Conservation (phyloP, 2,888 invertebrate species). For the Iphiclides podalirius region DNA sequence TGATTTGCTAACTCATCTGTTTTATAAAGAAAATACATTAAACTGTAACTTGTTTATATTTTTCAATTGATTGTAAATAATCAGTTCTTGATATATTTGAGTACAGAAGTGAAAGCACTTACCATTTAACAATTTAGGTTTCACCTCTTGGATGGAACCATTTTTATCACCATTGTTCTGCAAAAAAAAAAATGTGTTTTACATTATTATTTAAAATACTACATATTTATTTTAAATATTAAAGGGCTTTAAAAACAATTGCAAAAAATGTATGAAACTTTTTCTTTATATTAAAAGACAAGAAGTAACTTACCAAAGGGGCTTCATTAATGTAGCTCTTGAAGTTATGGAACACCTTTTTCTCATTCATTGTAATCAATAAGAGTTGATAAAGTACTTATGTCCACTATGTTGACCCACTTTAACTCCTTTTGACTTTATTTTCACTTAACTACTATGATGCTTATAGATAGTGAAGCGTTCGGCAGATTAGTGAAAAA, state of each 20-base stretch:
- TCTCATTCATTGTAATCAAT: slow-evolving; percentile 75
- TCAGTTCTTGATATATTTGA: too few relatives aligned
- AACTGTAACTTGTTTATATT: too few relatives aligned
- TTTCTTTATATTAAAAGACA: neutral
- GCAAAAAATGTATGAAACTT: neutral
- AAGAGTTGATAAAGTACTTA: slow-evolving; percentile 26
- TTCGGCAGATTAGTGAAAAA: slow-evolving; percentile 49
- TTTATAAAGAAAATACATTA: too few relatives aligned
- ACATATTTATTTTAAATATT: neutral
- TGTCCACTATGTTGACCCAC: slow-evolving; percentile 56
- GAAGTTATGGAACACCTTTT: slow-evolving; percentile 76
- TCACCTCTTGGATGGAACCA: slow-evolving; percentile 72
- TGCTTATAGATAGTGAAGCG: slow-evolving; percentile 35
- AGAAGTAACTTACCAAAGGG: slow-evolving; percentile 50
- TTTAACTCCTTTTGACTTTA: slow-evolving; percentile 40
- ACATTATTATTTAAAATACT: neutral
- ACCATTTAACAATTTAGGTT: slow-evolving; percentile 78
- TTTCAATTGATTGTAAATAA: too few relatives aligned
- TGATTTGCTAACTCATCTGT: too few relatives aligned
- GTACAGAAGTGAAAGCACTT: too few relatives aligned
- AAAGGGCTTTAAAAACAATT: too few relatives aligned
- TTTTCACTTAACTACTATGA: slow-evolving; percentile 32
- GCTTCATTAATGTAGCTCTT: slow-evolving; percentile 78
- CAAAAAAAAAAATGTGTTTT: slow-evolving; percentile 31
- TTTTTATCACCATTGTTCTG: slow-evolving; percentile 76